Percentiles rank a stretch among this genome's conserved stretches.
phyloP scores from a whole-genome alignment of 2,888 invertebrate genomes.

The Timema cristinae region DNA sequence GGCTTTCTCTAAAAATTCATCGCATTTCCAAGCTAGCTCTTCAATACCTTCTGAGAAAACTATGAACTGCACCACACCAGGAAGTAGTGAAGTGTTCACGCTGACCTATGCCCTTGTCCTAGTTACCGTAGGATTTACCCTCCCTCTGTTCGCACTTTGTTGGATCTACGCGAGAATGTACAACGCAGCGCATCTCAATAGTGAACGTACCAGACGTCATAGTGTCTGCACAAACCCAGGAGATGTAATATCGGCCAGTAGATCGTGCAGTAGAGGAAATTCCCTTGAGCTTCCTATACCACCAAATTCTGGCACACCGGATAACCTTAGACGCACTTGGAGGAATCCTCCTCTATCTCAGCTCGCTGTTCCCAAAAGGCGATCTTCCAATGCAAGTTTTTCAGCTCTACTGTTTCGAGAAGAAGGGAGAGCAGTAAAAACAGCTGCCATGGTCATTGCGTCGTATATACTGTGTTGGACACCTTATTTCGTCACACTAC shows the following conservation, averaged over 20 bases:
- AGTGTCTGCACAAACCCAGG: slow-evolving; percentile 41
- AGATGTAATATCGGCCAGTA: slow-evolving; percentile 26
- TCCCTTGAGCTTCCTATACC: slow-evolving; percentile 29
- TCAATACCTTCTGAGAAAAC: slow-evolving; percentile 10
- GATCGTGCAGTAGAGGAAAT: slow-evolving; percentile 23
- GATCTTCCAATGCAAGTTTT: slow-evolving; percentile 45
- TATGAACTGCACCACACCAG: neutral
- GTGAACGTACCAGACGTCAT: slow-evolving; percentile 48
- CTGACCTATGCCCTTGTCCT: slow-evolving; percentile 44
- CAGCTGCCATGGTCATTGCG: slow-evolving; percentile 48
- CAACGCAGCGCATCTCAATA: slow-evolving; percentile 48
- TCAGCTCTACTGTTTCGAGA: slow-evolving; percentile 48
- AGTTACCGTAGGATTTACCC: slow-evolving; percentile 46
- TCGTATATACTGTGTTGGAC: slow-evolving; percentile 51
- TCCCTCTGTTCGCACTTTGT: slow-evolving; percentile 47
- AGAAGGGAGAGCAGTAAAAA: slow-evolving; percentile 51
- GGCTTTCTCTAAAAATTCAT: slow-evolving; percentile 7
- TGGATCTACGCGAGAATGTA: slow-evolving; percentile 50
- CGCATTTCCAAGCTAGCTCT: neutral
- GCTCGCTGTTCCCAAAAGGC: slow-evolving; percentile 31
- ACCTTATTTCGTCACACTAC: slow-evolving; percentile 43
- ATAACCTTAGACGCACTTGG: slow-evolving; percentile 24
- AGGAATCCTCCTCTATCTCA: slow-evolving; percentile 23
- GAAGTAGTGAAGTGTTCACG: slow-evolving; percentile 32
- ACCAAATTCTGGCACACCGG: slow-evolving; percentile 21